These are phyloP conservation scores for Corythoichthys haematopterus DNA, from an alignment of 2,113 vertebrate genomes.

Conservation along the genomic window DNA sequence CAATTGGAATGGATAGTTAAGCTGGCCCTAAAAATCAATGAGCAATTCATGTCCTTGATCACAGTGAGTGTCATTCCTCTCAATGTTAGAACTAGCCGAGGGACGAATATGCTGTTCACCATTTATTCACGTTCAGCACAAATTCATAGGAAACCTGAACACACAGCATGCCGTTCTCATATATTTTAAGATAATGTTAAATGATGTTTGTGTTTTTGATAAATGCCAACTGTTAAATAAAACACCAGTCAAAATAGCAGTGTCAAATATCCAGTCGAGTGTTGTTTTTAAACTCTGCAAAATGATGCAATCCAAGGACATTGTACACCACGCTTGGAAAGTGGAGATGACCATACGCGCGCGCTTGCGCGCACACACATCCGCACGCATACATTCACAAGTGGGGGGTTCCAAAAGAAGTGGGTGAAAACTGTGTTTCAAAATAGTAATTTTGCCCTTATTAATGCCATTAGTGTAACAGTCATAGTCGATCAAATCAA, in stretches of 20 bases:
- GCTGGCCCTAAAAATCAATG: conserved; percentile 80
- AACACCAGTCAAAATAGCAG: conserved; percentile 73
- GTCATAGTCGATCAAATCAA: conserved; percentile 78
- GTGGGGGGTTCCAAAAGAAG: conserved; percentile 50
- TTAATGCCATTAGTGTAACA: conserved; percentile 82
- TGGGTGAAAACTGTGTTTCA: conserved; percentile 65
- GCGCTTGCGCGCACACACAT: conserved; percentile 4
- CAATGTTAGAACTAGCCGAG: conserved; percentile 69
- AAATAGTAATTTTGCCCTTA: conserved; percentile 79
- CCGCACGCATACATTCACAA: conserved; percentile 8
- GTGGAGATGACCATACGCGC: conserved; percentile 49
- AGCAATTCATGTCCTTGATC: conserved; percentile 82
- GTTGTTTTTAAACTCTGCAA: conserved; percentile 64
- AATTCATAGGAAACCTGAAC: conserved; percentile 27
- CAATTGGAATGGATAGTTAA: conserved; percentile 82
- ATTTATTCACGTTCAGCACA: conserved; percentile 37
- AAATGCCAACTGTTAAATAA: conserved; percentile 52
- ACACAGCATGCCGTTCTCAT: background rate
- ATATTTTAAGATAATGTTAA: conserved; percentile 7
- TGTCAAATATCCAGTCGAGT: conserved; percentile 65
- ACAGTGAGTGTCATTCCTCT: conserved; percentile 74
- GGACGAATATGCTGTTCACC: conserved; percentile 33
- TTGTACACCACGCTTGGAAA: conserved; percentile 50
- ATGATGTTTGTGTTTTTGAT: conserved; percentile 44
- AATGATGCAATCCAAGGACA: conserved; percentile 63